Evolutionary conservation across 2,113 vertebrate species (phyloP), one percentile per base, ranked within the genome.

Genomic region (Zapornia atra): DNA sequence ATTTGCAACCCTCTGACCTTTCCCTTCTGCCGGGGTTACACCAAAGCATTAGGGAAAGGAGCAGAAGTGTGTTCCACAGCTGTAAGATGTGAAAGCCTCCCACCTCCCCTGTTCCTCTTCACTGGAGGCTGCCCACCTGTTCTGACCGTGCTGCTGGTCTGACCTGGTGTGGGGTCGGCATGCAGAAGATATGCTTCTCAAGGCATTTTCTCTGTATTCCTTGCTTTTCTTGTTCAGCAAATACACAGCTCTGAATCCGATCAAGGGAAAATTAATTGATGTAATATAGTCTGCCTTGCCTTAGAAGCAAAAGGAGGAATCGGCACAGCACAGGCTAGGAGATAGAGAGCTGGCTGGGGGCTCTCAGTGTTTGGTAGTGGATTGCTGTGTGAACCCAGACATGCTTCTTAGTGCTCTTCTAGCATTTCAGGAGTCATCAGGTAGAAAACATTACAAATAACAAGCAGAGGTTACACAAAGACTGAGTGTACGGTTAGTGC

Each of bases 121-220:
- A 2, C 31, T 4, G 0, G 19, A 16, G 31, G 10, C n/a, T 36
- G 15, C 19, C 12, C 4, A 4, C 40, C n/a, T 26, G 65, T 63
- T n/a, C 57, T 1, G 4, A 22, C 40, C 6, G 1, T 0, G 0
- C 34, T 68, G 38, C 28, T 20, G 21, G 31, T 57, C 77, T 36
- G 61, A n/a, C 25, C 68, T n/a, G 56, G 73, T 8, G 21, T 25
- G 48, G 66, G 33, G 25, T 15, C 5, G 5, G 50, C 50, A 22
- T 29, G 40, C 5, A 26, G 60, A 66, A 65, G 63, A 64, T 31
- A 3, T 3, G 19, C 15, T 60, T 85, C 34, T 29, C 44, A 6
- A 54, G 63, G 36, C 1, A 10, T 25, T 53, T 69, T 33, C 29
- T 56, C 18, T 42, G n/a, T 64, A 9, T 60, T 40, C 44, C 15